Evolutionary conservation across 1,140 invertebrate genomes (phyloP).

Genomic region (Conus betulinus): DNA sequence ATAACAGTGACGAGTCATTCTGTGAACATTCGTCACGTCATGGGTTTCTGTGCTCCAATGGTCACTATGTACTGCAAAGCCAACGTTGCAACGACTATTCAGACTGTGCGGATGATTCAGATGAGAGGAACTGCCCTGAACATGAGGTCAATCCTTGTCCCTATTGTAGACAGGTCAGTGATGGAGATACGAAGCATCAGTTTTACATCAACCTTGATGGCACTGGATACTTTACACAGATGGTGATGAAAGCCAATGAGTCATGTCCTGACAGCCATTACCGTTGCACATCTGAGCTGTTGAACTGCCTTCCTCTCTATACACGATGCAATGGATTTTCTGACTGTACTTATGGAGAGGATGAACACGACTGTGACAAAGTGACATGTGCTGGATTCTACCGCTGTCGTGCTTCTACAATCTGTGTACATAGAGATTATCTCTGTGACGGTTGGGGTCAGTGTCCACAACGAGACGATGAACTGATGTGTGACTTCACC

Average conservation of each 20-base stretch:
- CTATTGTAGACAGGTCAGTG: background rate
- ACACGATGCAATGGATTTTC: background rate
- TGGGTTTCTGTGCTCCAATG: background rate
- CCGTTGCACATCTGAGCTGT: background rate
- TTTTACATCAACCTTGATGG: conserved; percentile 6
- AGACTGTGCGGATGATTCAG: conserved; percentile 18
- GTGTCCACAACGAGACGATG: conserved; percentile 21
- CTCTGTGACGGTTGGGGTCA: conserved; percentile 20
- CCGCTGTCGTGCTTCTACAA: background rate
- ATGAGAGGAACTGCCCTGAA: background rate
- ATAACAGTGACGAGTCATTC: background rate
- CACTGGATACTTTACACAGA: background rate
- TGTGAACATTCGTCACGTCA: background rate
- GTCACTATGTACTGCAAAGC: background rate
- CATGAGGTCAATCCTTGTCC: background rate
- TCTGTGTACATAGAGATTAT: background rate
- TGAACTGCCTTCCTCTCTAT: background rate
- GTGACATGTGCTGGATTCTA: conserved; percentile 3
- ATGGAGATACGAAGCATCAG: background rate
- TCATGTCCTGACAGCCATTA: conserved; percentile 14
- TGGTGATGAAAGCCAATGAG: background rate
- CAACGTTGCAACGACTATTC: background rate
- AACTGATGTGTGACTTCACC: background rate
- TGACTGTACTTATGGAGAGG: background rate
- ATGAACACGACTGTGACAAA: background rate